Evolutionary conservation across 2,113 vertebrate genomes (phyloP).

Genomic region (Pygoscelis adeliae): DNA sequence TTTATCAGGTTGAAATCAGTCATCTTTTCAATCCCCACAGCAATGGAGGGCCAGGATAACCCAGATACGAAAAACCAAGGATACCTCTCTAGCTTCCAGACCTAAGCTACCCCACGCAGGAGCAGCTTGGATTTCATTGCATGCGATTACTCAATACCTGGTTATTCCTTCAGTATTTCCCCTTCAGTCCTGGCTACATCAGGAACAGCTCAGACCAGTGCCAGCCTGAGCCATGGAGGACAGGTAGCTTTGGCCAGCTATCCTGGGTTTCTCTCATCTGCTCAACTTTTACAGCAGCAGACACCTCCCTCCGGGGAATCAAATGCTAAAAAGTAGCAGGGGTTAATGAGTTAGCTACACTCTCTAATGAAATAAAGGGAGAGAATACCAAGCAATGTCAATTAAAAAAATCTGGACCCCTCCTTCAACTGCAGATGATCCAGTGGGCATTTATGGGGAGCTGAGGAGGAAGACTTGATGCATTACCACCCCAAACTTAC

Average conservation of each 20-base stretch:
- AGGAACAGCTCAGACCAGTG: not conserved
- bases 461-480: not conserved
- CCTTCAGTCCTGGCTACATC: not conserved
- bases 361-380: not conserved
- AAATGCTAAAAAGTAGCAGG: not conserved
- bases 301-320: not conserved
- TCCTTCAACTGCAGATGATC: not conserved
- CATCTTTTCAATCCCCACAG: not conserved
- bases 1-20: not conserved
- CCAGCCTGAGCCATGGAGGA: not conserved
- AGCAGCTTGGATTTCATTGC: not conserved
- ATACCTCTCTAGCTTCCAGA: not conserved
- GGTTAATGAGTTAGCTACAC: not conserved
- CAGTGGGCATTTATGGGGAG: not conserved
- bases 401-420: not conserved
- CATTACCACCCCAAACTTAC: not conserved
- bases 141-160: rapidly evolving
- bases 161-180: not conserved
- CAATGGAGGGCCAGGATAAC: not conserved
- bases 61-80: not conserved
- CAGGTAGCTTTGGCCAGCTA: not conserved
- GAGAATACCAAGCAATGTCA: not conserved
- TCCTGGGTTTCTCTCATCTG: not conserved
- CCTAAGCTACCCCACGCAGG: not conserved
- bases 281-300: not conserved